Percentiles rank a stretch among this genome's conserved stretches.
phyloP scores from a whole-genome alignment of 2,797 vertebrate genomes.

The Lithobates sylvaticus region DNA sequence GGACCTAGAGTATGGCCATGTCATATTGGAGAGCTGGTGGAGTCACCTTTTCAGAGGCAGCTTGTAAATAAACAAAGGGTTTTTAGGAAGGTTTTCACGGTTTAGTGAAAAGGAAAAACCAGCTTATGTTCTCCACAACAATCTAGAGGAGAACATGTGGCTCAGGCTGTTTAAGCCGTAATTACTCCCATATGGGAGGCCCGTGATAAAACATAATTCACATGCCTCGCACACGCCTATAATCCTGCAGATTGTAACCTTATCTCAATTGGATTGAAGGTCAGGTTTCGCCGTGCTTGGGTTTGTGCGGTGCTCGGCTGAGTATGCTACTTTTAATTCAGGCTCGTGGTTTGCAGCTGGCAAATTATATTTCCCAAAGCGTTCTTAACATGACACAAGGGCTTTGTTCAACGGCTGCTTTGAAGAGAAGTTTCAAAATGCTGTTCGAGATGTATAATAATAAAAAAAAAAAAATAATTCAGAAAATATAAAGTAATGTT shows the following conservation, averaged over 20 bases:
- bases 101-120: background rate
- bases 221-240: background rate
- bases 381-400: background rate
- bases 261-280: constrained; percentile 4
- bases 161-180: background rate
- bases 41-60: background rate
- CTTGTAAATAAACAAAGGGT: background rate
- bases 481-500: no score
- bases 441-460: no score
- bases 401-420: background rate
- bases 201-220: constrained; percentile 15
- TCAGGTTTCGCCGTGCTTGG: background rate
- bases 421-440: no score
- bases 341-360: background rate
- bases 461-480: no score
- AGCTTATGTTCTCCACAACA: background rate
- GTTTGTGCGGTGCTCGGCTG: background rate
- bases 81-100: background rate
- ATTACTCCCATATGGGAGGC: constrained; percentile 13
- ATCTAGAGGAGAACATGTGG: background rate
- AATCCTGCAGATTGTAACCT: constrained; percentile 13
- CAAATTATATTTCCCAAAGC: constrained; percentile 2
- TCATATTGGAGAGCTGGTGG: no score
- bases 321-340: background rate
- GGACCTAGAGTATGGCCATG: no score